These are phyloP conservation scores for Tetrao urogallus DNA, from an alignment of 2,113 vertebrate genomes.

Conservation along the genomic window DNA sequence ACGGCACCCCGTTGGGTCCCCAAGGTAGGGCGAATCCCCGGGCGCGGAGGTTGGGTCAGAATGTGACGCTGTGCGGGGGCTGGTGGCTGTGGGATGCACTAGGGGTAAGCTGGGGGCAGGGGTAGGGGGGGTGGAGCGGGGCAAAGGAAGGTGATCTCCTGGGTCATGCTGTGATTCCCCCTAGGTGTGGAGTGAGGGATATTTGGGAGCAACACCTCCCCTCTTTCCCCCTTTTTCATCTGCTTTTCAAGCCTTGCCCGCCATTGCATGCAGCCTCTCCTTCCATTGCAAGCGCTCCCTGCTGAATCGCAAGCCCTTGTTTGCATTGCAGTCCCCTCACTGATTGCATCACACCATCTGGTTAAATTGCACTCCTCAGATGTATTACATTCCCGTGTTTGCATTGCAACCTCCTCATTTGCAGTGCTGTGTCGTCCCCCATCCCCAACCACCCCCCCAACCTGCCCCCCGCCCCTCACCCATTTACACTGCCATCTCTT, in stretches of 20 bases:
- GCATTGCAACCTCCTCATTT: not conserved
- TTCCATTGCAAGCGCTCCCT: not conserved
- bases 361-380: not conserved
- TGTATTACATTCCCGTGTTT: not conserved
- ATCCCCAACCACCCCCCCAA: no score
- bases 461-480: no score
- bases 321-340: no score
- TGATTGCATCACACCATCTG: not conserved
- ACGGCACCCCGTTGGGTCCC: not conserved
- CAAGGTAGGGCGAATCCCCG: not conserved
- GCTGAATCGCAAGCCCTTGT: not conserved
- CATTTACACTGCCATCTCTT: not conserved
- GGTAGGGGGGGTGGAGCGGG: not conserved
- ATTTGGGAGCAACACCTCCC: not conserved
- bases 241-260: no score
- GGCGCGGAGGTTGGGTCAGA: not conserved
- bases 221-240: no score
- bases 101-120: not conserved
- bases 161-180: not conserved
- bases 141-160: no score
- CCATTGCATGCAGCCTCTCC: not conserved
- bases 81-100: not conserved
- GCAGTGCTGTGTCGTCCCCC: no score
- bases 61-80: not conserved
- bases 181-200: not conserved